Conservation (phyloP, 2,797 vertebrate genomes). For the Dipus sagitta region DNA sequence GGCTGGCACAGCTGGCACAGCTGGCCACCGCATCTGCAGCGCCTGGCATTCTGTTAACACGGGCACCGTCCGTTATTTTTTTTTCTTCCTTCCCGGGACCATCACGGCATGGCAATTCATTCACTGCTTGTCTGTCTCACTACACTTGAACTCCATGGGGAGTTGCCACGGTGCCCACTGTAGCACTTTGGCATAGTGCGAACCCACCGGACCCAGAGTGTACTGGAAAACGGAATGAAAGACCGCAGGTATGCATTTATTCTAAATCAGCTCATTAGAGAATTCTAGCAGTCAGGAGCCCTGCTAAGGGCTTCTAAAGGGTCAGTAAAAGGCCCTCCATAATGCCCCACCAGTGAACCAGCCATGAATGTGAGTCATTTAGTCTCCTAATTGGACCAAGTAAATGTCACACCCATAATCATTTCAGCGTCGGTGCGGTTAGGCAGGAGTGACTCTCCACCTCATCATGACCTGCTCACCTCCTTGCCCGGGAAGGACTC, state of each 20-base stretch:
- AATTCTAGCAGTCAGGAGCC: neutral
- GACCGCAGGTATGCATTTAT: neutral
- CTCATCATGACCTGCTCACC: constrained; percentile 73
- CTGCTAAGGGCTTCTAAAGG: neutral
- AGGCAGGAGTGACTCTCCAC: neutral
- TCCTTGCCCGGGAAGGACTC: constrained; percentile 72
- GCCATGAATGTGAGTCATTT: neutral
- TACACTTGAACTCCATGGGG: neutral
- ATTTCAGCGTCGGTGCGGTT: neutral
- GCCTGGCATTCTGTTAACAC: neutral
- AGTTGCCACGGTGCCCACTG: neutral
- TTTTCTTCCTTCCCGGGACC: neutral
- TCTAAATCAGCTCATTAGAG: neutral
- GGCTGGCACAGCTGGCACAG: neutral
- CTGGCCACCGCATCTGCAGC: neutral
- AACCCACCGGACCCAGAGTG: neutral
- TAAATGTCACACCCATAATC: constrained; percentile 24
- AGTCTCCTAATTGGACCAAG: constrained; percentile 21
- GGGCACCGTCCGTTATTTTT: neutral
- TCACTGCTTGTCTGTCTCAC: neutral
- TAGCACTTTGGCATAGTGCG: neutral
- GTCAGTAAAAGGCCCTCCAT: neutral
- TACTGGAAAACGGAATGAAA: neutral
- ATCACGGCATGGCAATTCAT: neutral
- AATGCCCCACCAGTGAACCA: constrained; percentile 2